Evolutionary conservation across 2,797 vertebrate genomes (phyloP).

Genomic region (Xerus rutilus): DNA sequence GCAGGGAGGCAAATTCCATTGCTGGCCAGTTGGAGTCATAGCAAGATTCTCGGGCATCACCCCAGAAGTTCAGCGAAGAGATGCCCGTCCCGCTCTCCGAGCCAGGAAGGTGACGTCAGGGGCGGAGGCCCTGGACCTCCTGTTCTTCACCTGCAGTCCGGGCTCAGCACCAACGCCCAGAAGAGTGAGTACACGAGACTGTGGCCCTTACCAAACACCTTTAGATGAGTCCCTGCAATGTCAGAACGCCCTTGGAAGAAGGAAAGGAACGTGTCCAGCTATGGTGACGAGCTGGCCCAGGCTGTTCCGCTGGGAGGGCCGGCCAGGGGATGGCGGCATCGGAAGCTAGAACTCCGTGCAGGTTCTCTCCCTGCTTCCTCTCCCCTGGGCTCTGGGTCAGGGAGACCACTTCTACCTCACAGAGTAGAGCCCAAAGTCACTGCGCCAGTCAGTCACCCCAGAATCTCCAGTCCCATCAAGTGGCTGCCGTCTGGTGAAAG

Average conservation of each 20-base stretch:
- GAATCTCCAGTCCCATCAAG: no score
- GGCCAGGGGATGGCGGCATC: no score
- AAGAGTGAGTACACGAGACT: neutral
- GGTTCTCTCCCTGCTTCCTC: neutral
- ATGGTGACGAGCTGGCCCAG: neutral
- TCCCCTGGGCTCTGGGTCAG: neutral
- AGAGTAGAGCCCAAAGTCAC: no score
- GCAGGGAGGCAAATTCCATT: neutral
- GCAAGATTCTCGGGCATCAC: neutral
- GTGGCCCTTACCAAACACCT: neutral
- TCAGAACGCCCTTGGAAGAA: neutral
- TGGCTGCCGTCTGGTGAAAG: neutral
- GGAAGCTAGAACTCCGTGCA: no score
- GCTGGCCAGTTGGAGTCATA: no score
- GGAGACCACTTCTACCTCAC: neutral
- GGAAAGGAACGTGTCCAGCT: neutral
- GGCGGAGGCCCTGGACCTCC: no score
- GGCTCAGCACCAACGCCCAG: neutral
- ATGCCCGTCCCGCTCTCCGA: no score
- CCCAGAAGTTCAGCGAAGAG: rapidly evolving
- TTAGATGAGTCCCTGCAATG: neutral
- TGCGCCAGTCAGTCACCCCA: no score
- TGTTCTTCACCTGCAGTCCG: rapidly evolving
- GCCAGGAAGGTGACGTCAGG: rapidly evolving
- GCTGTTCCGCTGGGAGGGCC: neutral